Percentiles rank a stretch among this genome's conserved stretches.
Evolutionary conservation across 2,113 vertebrate species (phyloP).

Genomic region (Lophius piscatorius): DNA sequence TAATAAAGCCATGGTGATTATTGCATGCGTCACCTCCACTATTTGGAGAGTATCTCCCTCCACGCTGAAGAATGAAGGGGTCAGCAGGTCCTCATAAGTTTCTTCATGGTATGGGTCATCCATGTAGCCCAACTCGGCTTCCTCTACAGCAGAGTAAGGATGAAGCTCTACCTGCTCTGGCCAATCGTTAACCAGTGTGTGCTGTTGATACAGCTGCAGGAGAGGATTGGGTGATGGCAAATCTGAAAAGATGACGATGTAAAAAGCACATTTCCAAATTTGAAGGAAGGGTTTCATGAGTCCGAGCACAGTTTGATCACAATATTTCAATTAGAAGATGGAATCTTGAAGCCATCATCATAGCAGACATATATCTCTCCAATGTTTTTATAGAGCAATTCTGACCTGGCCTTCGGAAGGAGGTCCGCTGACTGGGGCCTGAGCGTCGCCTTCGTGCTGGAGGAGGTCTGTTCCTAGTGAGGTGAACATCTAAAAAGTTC

Average conservation of each 20-base stretch:
- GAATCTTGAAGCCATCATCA: no score
- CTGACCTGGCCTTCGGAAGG: slow-evolving; percentile 81
- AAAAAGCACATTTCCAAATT: slow-evolving; percentile 1
- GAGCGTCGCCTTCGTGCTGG: slow-evolving; percentile 81
- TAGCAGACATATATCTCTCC: no score
- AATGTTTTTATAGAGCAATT: no score
- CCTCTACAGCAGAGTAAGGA: slow-evolving; percentile 79
- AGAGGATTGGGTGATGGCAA: slow-evolving; percentile 76
- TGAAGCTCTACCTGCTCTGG: slow-evolving; percentile 81
- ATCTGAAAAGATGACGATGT: slow-evolving; percentile 59
- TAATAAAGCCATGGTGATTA: neutral
- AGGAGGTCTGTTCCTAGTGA: slow-evolving; percentile 84
- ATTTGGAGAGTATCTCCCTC: slow-evolving; percentile 82
- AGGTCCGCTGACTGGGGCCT: slow-evolving; percentile 76
- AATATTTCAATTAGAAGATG: no score
- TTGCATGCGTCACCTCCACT: slow-evolving; percentile 72
- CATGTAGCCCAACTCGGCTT: slow-evolving; percentile 83
- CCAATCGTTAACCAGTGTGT: slow-evolving; percentile 74
- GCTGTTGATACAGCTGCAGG: slow-evolving; percentile 75
- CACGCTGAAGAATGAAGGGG: slow-evolving; percentile 79
- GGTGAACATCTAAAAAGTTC: slow-evolving; percentile 83
- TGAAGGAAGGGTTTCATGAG: neutral
- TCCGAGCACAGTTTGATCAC: no score
- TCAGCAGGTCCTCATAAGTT: slow-evolving; percentile 82
- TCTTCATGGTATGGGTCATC: slow-evolving; percentile 84